phyloP scores from a whole-genome alignment of 2,797 vertebrate genomes.

The Gambusia yucatana region DNA sequence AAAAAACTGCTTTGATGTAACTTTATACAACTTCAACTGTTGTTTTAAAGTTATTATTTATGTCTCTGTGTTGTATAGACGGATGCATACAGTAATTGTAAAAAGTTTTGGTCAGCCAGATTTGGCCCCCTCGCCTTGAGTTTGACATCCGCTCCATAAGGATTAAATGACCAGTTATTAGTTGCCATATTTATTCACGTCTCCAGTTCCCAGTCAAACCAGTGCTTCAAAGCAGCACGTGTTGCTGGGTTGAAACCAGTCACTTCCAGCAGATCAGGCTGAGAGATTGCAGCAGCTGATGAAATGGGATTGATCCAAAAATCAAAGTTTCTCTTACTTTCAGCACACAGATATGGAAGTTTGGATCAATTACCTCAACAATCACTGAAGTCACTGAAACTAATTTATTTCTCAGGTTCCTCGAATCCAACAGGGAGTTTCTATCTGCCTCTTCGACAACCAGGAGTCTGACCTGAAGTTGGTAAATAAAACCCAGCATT shows the following conservation, averaged over 20 bases:
- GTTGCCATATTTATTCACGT: neutral
- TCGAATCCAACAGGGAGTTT: neutral
- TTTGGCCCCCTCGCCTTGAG: no score
- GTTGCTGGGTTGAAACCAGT: neutral
- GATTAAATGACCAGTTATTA: no score
- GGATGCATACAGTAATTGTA: no score
- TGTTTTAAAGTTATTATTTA: no score
- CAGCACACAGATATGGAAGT: neutral
- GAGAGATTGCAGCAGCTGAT: neutral
- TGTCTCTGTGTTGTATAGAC: no score
- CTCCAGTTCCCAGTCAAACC: neutral
- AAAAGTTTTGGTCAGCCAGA: no score
- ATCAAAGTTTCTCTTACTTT: slow-evolving; percentile 7
- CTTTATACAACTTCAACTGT: no score
- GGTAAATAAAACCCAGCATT: no score
- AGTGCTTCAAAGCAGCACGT: neutral
- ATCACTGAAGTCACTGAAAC: neutral
- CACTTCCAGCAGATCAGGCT: neutral
- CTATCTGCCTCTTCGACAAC: neutral
- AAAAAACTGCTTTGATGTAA: no score
- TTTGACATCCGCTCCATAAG: no score
- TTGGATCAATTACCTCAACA: slow-evolving; percentile 2
- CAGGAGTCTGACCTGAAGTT: neutral
- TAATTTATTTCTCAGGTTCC: slow-evolving; percentile 2
- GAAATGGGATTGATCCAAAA: slow-evolving; percentile 5